Percentiles rank a stretch among this genome's conserved stretches.
Conservation (phyloP, 2,888 invertebrate species). For the Drosophila lutescens region DNA sequence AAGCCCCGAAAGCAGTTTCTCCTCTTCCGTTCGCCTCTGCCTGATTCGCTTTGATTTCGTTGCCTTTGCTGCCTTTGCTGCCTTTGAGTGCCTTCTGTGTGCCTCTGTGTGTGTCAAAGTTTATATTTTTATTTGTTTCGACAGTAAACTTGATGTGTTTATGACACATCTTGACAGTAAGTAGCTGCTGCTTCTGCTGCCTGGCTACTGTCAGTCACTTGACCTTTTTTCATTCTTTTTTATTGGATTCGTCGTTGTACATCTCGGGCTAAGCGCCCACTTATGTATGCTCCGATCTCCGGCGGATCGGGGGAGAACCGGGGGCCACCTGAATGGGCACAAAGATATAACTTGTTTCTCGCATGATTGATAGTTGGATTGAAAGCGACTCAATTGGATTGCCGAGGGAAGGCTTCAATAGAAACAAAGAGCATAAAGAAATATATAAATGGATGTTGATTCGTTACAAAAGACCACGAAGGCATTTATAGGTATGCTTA, state of each 20-base stretch:
- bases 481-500: neutral
- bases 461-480: neutral
- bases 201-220: slow-evolving; percentile 68
- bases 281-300: slow-evolving; percentile 54
- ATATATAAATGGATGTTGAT: neutral
- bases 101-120: slow-evolving; percentile 69
- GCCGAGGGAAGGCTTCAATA: slow-evolving; percentile 13
- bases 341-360: slow-evolving; percentile 43
- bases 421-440: neutral
- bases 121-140: slow-evolving; percentile 80
- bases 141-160: slow-evolving; percentile 80
- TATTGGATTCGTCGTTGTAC: slow-evolving; percentile 32
- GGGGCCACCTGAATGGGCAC: slow-evolving; percentile 29
- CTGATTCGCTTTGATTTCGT: slow-evolving; percentile 66
- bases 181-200: slow-evolving; percentile 55
- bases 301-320: neutral
- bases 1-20: slow-evolving; percentile 43
- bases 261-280: slow-evolving; percentile 60
- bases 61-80: slow-evolving; percentile 49
- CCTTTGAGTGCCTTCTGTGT: slow-evolving; percentile 5
- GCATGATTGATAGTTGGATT: slow-evolving; percentile 44
- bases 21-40: slow-evolving; percentile 20
- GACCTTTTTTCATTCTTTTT: slow-evolving; percentile 74
- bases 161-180: slow-evolving; percentile 80
- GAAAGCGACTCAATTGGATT: slow-evolving; percentile 22